Conservation (phyloP, 2,888 invertebrate genomes). For the Toxonevra muliebris region DNA sequence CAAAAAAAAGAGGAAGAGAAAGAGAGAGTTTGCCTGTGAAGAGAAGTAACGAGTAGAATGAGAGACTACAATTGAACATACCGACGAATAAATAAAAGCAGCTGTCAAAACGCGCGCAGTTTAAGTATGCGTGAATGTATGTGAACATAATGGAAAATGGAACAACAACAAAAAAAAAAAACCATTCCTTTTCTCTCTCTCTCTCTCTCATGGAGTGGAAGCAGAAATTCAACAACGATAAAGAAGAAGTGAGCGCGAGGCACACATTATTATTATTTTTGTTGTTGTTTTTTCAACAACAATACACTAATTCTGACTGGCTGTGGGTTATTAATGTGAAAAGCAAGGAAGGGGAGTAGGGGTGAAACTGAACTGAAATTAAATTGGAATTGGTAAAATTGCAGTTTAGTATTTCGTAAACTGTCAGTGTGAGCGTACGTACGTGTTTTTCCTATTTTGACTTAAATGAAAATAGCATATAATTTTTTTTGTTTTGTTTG, state of each 20-base stretch:
- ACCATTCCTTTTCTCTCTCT: too few relatives aligned
- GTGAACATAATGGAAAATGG: constrained; percentile 7
- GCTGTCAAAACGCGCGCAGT: constrained; percentile 28
- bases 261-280: constrained; percentile 16
- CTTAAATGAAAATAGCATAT: constrained; percentile 8
- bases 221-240: not conserved
- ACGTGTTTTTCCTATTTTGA: constrained; percentile 9
- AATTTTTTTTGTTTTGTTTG: constrained; percentile 13
- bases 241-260: not conserved
- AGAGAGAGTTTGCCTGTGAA: too few relatives aligned
- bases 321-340: not conserved
- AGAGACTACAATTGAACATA: not conserved
- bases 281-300: constrained; percentile 9
- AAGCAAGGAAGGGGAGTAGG: constrained; percentile 23
- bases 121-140: constrained; percentile 5
- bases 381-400: constrained; percentile 39
- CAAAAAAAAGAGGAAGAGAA: too few relatives aligned
- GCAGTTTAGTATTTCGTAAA: constrained; percentile 44
- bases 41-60: too few relatives aligned
- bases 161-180: constrained; percentile 14
- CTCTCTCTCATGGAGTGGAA: too few relatives aligned
- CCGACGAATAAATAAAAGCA: constrained; percentile 10
- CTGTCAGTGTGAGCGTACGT: constrained; percentile 35
- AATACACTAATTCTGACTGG: not conserved
- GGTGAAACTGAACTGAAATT: constrained; percentile 30